phyloP scores from a whole-genome alignment of 2,113 vertebrate species.

The Myrmecophaga tridactyla region DNA sequence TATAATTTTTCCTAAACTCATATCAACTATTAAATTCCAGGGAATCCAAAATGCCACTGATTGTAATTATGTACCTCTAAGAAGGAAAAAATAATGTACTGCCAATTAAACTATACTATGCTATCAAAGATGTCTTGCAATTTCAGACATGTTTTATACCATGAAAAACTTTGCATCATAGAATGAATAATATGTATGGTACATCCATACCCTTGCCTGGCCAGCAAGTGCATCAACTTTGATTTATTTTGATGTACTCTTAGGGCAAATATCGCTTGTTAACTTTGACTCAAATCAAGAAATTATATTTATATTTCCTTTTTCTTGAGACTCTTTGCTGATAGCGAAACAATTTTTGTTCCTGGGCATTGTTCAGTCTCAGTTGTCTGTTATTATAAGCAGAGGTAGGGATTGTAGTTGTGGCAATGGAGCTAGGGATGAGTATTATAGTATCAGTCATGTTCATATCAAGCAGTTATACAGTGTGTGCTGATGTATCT shows the following conservation, averaged over 20 bases:
- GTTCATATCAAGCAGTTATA: not conserved
- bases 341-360: not conserved
- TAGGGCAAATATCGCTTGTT: not conserved
- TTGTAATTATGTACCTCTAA: conserved; percentile 24
- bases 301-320: not conserved
- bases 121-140: not conserved
- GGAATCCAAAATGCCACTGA: conserved; percentile 17
- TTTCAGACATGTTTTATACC: not conserved
- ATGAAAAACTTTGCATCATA: not conserved
- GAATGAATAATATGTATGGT: not conserved
- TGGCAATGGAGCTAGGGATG: not conserved
- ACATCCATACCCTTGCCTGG: not conserved
- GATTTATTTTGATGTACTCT: not conserved
- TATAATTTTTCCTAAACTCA: not conserved
- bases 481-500: not conserved
- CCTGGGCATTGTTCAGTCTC: too few species aligned
- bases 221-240: not conserved
- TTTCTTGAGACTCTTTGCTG: not conserved
- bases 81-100: not conserved
- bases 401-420: not conserved
- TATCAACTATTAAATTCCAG: not conserved
- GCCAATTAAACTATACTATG: not conserved
- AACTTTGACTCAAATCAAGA: not conserved
- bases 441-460: too few species aligned
- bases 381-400: not conserved